Percentiles rank a stretch among this genome's conserved stretches.
These are phyloP conservation scores for Nemotelus nigrinus DNA, from an alignment of 2,888 invertebrate species.

Conservation along the genomic window DNA sequence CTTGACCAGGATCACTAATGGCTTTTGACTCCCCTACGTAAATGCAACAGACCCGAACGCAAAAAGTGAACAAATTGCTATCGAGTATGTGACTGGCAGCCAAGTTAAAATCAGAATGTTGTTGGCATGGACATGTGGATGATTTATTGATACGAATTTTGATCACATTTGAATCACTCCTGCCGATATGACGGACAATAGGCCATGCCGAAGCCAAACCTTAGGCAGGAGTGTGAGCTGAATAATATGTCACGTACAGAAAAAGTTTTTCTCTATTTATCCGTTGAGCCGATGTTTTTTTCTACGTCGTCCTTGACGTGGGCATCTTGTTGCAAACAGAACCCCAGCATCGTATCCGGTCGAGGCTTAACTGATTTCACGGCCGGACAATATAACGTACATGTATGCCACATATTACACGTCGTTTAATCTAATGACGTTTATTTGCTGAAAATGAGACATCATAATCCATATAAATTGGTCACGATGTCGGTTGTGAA, in stretches of 20 bases:
- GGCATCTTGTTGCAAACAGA: background rate
- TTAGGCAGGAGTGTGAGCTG: background rate
- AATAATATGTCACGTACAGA: slow-evolving; percentile 12
- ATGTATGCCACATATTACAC: slow-evolving; percentile 24
- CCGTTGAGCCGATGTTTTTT: background rate
- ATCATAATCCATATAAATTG: slow-evolving; percentile 35
- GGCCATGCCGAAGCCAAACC: background rate
- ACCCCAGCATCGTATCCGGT: background rate
- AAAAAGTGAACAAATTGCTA: too few relatives aligned
- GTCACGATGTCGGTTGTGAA: slow-evolving; percentile 23
- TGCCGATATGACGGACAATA: background rate
- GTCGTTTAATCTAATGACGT: slow-evolving; percentile 33
- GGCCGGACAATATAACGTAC: background rate
- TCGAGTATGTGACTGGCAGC: background rate
- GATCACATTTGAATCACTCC: background rate
- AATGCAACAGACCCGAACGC: too few relatives aligned
- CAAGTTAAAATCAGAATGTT: slow-evolving; percentile 1
- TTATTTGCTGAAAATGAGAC: slow-evolving; percentile 33
- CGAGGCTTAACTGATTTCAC: slow-evolving; percentile 26
- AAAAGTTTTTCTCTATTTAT: slow-evolving; percentile 2
- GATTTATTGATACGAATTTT: slow-evolving; percentile 17
- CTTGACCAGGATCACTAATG: too few relatives aligned
- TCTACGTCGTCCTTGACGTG: background rate
- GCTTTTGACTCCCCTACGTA: too few relatives aligned
- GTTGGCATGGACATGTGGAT: slow-evolving; percentile 9